These are phyloP conservation scores for Mormyrops boulengeri DNA, from an alignment of 2,797 vertebrate species.

Conservation along the genomic window DNA sequence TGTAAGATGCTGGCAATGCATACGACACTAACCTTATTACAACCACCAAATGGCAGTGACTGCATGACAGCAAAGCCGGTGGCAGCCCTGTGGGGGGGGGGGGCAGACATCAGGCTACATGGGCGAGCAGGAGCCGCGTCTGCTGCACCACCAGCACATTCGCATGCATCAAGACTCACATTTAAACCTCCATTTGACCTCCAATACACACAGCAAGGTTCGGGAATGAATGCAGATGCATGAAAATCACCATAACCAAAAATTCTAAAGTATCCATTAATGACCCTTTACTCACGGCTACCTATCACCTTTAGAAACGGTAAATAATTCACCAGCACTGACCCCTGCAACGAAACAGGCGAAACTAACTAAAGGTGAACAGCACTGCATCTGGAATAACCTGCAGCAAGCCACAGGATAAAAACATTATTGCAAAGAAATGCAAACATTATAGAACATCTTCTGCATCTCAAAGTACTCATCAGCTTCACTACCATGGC, in stretches of 20 bases:
- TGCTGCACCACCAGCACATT: neutral
- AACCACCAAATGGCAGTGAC: neutral
- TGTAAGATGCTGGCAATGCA: neutral
- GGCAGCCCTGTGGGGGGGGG: neutral
- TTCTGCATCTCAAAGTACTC: neutral
- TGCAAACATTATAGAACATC: neutral
- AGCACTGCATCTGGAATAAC: neutral
- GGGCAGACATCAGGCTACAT: neutral
- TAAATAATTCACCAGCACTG: neutral
- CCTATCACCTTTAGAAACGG: neutral
- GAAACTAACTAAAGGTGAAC: neutral
- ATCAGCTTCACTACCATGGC: neutral
- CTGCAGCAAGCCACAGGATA: neutral
- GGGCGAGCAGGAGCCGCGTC: neutral
- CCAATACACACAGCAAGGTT: neutral
- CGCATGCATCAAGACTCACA: neutral
- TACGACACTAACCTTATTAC: neutral
- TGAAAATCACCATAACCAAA: neutral
- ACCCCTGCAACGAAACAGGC: neutral
- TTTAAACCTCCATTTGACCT: neutral
- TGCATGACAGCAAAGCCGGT: neutral
- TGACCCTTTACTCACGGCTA: neutral
- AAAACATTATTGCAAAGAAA: neutral
- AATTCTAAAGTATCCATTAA: neutral
- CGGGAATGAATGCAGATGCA: neutral